phyloP scores from a whole-genome alignment of 2,113 vertebrate species.

The Rhea pennata region DNA sequence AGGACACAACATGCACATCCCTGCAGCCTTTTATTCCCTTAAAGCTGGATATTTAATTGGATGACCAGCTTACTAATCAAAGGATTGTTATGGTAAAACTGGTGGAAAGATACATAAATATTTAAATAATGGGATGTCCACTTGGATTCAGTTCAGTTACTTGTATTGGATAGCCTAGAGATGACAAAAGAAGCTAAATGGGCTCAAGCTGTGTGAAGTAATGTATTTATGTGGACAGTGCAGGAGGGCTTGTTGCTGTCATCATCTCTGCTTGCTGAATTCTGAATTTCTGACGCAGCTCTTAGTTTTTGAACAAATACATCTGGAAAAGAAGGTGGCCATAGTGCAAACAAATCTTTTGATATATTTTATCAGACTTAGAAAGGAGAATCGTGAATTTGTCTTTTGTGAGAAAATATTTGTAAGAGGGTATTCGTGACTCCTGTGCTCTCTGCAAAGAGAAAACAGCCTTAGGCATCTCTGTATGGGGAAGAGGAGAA shows the following conservation, averaged over 20 bases:
- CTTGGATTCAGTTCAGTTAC: background rate
- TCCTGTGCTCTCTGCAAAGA: background rate
- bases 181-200: constrained; percentile 22
- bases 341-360: background rate
- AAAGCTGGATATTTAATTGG: background rate
- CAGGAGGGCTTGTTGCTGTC: constrained; percentile 13
- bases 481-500: background rate
- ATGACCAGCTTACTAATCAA: background rate
- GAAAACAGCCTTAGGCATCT: background rate
- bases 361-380: background rate
- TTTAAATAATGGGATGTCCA: background rate
- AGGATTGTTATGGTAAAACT: background rate
- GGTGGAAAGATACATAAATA: background rate
- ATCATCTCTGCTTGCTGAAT: background rate
- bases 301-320: background rate
- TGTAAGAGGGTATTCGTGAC: background rate
- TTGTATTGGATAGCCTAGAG: constrained; percentile 1
- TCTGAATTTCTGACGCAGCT: background rate
- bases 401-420: background rate
- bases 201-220: constrained; percentile 19
- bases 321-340: background rate
- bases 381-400: background rate
- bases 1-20: background rate
- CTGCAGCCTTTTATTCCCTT: background rate
- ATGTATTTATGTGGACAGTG: background rate